phyloP scores from a whole-genome alignment of 2,888 invertebrate species.

The Caenorhabditis imperialis region DNA sequence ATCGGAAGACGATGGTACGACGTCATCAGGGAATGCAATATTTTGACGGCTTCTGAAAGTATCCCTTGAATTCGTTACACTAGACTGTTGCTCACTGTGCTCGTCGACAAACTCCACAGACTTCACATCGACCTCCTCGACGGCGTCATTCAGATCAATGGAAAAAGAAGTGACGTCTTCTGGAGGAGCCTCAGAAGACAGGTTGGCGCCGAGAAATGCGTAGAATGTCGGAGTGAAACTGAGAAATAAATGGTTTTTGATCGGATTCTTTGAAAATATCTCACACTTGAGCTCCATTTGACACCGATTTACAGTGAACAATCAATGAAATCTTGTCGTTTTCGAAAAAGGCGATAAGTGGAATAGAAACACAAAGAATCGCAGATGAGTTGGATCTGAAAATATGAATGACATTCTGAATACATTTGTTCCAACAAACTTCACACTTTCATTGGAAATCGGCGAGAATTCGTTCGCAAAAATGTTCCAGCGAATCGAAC shows the following conservation, averaged over 20 bases:
- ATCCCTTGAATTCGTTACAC: no score
- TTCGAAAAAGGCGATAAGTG: conserved; percentile 1
- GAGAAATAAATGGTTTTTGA: not conserved
- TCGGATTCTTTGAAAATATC: not conserved
- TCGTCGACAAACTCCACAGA: conserved; percentile 29
- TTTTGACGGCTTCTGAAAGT: conserved; percentile 21
- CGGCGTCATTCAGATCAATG: conserved; percentile 2
- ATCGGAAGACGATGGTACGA: not conserved
- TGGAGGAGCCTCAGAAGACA: not conserved
- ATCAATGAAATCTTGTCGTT: conserved; percentile 6
- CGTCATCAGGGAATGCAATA: conserved; percentile 20
- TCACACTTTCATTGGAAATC: no score
- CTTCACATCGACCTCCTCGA: conserved; percentile 27
- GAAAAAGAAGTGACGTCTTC: conserved; percentile 1
- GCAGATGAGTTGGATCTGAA: not conserved
- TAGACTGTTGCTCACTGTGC: conserved; percentile 2
- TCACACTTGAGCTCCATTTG: conserved; percentile 3
- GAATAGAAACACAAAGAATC: conserved; percentile 6
- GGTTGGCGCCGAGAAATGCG: not conserved
- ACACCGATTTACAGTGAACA: not conserved
- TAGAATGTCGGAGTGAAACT: not conserved
- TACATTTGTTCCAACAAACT: no score
- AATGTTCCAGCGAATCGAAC: conserved; percentile 4
- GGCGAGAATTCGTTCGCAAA: conserved; percentile 2
- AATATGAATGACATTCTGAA: not conserved